Conservation (phyloP, 2,797 vertebrate species). For the Bradypus variegatus region DNA sequence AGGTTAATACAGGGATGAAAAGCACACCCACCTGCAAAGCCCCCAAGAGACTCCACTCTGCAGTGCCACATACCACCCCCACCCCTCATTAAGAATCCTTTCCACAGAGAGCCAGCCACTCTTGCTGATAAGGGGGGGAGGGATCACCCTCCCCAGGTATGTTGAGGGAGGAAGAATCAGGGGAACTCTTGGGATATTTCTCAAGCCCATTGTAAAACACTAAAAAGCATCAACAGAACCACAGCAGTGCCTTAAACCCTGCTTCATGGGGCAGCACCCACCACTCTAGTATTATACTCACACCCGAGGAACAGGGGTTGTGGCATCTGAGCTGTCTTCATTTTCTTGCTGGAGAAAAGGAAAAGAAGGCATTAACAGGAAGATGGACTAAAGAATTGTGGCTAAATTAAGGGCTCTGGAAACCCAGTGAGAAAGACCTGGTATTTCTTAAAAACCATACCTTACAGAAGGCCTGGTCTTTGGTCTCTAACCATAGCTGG, state of each 20-base stretch:
- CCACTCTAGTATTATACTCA: constrained; percentile 72
- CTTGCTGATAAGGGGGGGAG: fast-evolving
- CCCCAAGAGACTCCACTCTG: neutral
- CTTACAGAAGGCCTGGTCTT: constrained; percentile 92
- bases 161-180: neutral
- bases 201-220: neutral
- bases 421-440: neutral
- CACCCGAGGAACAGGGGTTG: constrained; percentile 87
- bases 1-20: neutral
- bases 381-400: neutral
- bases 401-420: neutral
- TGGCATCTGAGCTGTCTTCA: constrained; percentile 87
- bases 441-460: constrained; percentile 68
- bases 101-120: neutral
- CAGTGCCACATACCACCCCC: no score
- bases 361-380: constrained; percentile 13
- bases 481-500: constrained; percentile 96
- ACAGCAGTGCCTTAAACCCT: neutral
- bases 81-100: neutral
- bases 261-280: neutral
- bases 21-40: neutral
- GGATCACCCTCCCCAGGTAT: no score
- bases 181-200: neutral
- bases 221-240: neutral
- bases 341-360: constrained; percentile 79